Percentiles rank a stretch among this genome's conserved stretches.
phyloP scores from a whole-genome alignment of 2,888 invertebrate genomes.

The Troides helena region DNA sequence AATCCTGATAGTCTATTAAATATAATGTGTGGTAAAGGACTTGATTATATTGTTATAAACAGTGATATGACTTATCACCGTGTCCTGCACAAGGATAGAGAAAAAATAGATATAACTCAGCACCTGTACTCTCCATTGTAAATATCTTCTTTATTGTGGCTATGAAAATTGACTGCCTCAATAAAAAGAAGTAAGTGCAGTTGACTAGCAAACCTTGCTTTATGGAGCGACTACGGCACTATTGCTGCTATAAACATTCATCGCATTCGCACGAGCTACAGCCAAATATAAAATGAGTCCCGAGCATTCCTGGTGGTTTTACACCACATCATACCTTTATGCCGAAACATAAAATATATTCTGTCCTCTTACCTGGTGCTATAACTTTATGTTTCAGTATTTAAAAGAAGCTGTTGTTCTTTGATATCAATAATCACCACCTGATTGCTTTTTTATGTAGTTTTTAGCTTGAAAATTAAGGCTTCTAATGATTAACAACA shows the following conservation, averaged over 20 bases:
- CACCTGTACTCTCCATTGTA: constrained; percentile 8
- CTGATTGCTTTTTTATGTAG: too few relatives aligned
- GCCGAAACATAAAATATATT: neutral
- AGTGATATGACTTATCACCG: too few relatives aligned
- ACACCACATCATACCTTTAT: neutral
- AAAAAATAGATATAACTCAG: neutral
- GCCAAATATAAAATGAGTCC: constrained; percentile 35
- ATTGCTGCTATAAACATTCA: constrained; percentile 63
- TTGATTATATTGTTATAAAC: too few relatives aligned
- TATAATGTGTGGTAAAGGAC: too few relatives aligned
- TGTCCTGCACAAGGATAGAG: neutral
- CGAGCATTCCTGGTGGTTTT: constrained; percentile 1
- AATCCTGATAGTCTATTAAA: too few relatives aligned
- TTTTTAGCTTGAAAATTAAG: too few relatives aligned
- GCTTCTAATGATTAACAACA: too few relatives aligned
- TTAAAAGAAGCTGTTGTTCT: neutral
- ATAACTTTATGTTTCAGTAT: neutral
- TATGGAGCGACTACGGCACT: constrained; percentile 54
- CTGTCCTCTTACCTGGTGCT: neutral
- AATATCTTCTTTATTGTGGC: constrained; percentile 24
- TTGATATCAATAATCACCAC: neutral
- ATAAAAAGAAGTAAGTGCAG: constrained; percentile 52
- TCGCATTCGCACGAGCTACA: constrained; percentile 51
- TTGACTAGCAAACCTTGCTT: constrained; percentile 63
- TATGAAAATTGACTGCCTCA: constrained; percentile 36